Percentiles rank a stretch among this genome's conserved stretches.
Conservation (phyloP, 1,140 invertebrate genomes). For the Aphidius gifuensis region DNA sequence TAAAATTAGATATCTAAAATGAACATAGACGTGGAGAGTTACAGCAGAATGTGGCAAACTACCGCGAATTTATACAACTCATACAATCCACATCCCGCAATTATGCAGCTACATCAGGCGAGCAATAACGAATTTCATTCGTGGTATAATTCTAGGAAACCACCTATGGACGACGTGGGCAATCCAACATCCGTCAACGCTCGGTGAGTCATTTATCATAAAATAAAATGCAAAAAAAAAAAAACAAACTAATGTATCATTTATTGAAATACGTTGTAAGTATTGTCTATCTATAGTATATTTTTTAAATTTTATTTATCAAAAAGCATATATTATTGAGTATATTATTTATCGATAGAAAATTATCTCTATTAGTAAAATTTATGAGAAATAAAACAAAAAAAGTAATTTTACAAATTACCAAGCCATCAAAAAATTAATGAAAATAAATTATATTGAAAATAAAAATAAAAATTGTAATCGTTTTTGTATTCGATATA, state of each 20-base stretch:
- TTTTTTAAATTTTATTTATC: too few relatives aligned
- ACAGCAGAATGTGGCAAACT: conserved; percentile 48
- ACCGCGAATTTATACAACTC: conserved; percentile 28
- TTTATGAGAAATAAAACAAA: too few relatives aligned
- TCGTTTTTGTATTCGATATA: conserved; percentile 17
- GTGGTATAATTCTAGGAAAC: conserved; percentile 69
- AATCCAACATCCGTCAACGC: conserved; percentile 69
- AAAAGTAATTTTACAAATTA: too few relatives aligned
- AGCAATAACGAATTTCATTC: conserved; percentile 54
- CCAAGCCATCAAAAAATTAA: background rate
- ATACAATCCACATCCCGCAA: conserved; percentile 44
- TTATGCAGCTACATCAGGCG: conserved; percentile 44
- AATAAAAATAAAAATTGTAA: conserved; percentile 19
- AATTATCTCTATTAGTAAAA: background rate
- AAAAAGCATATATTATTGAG: too few relatives aligned
- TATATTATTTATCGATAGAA: too few relatives aligned
- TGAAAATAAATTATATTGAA: background rate
- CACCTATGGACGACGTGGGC: conserved; percentile 67
- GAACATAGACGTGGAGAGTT: conserved; percentile 39
- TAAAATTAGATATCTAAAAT: background rate
- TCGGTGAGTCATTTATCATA: conserved; percentile 60
- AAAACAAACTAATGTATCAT: too few relatives aligned
- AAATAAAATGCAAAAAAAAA: background rate
- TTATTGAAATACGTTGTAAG: too few relatives aligned
- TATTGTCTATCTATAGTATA: too few relatives aligned